Evolutionary conservation across 1,140 invertebrate species (phyloP), one percentile per base, ranked within the genome.

Genomic region (Drosophila persimilis): DNA sequence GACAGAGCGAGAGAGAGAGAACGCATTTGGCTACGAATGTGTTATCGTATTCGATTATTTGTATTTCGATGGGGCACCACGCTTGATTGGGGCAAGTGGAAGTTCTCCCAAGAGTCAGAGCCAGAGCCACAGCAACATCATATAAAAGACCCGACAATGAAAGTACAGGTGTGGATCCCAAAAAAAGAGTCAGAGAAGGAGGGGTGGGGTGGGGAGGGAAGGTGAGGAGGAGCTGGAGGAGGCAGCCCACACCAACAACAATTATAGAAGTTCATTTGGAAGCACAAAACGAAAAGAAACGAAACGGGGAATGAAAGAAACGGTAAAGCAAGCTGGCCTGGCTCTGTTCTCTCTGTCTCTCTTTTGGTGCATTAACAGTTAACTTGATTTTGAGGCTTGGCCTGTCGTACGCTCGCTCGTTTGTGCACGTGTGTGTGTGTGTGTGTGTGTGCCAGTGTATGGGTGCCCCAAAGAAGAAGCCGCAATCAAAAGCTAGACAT

Each of bases 291-390:
- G 31, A 67, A 65, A 67, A 50, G 48, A 47, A 54, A 44, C 31
- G 56, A 60, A 71, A 47, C 9, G 45, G 22, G 17, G 20, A 56
- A 73, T 51, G 59, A 73, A 73, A 73, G 65, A 72, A 86, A 88
- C 83, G 83, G 83, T 86, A 85, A 85, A 85, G 80, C 81, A 85
- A 77, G 58, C 77, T 71, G 61, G 62, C 62, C 62, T 65, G 59
- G 60, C 67, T 77, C 47, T 53, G 54, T 39, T 53, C 50, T 15
- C 31, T 22, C 22, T 64, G 47, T 64, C 63, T 58, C 55, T 53
- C 24, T 43, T 77, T 72, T 69, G 77, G 75, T 77, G 79, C 79
- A 83, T 83, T 77, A 83, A 83, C 79, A 83, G 79, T 83, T 83
- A 83, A 55, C 60, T 84, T 79, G 50, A 67, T 69, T 81, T 81